phyloP scores from a whole-genome alignment of 1,140 invertebrate species.

The Neotoxoptera formosana region DNA sequence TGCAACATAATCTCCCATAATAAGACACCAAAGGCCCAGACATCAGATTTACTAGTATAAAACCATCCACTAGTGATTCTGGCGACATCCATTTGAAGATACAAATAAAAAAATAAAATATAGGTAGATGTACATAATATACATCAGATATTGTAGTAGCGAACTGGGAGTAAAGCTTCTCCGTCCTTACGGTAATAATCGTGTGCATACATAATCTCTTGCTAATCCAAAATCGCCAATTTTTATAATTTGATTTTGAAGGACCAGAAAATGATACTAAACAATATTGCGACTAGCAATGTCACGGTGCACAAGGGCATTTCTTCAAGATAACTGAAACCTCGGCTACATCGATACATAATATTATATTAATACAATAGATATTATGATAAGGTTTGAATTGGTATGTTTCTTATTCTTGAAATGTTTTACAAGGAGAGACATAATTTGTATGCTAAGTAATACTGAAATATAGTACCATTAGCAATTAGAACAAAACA shows the following conservation, averaged over 20 bases:
- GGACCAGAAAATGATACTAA: slow-evolving; percentile 70
- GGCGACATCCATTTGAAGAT: slow-evolving; percentile 85
- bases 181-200: slow-evolving; percentile 95
- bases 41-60: slow-evolving; percentile 93
- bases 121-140: neutral
- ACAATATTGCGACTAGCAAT: slow-evolving; percentile 93
- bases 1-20: slow-evolving; percentile 97
- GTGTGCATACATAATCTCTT: slow-evolving; percentile 91
- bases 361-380: slow-evolving; percentile 82
- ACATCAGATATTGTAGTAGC: slow-evolving; percentile 61
- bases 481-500: too few relatives aligned
- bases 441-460: too few relatives aligned
- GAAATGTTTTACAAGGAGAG: too few relatives aligned
- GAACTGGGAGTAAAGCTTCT: slow-evolving; percentile 73
- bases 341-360: slow-evolving; percentile 95
- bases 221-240: slow-evolving; percentile 96
- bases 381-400: too few relatives aligned
- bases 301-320: slow-evolving; percentile 95
- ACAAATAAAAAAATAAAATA: neutral
- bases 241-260: slow-evolving; percentile 72
- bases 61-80: slow-evolving; percentile 91
- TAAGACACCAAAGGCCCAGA: slow-evolving; percentile 95
- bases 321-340: slow-evolving; percentile 91
- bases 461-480: too few relatives aligned
- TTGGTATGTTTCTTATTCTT: too few relatives aligned